Conservation (phyloP, 2,797 vertebrate genomes). For the Falco novaeseelandiae region DNA sequence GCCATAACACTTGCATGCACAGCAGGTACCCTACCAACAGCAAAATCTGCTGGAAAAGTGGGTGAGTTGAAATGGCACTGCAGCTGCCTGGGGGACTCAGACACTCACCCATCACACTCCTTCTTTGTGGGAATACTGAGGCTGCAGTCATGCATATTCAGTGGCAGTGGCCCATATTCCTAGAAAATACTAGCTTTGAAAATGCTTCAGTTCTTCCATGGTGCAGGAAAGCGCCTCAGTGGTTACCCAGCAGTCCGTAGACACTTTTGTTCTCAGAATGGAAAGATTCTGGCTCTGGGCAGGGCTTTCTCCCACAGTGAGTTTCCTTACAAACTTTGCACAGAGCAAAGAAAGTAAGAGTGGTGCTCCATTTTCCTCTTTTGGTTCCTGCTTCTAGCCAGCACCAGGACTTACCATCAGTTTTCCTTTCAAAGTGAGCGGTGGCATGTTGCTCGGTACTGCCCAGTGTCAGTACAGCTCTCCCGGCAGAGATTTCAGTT, state of each 20-base stretch:
- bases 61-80: not conserved
- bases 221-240: not conserved
- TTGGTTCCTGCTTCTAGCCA: not conserved
- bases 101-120: not conserved
- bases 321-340: not conserved
- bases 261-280: not conserved
- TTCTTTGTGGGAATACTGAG: not conserved
- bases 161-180: not conserved
- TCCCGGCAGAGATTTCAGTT: not conserved
- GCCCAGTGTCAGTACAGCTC: not conserved
- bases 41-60: not conserved
- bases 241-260: rapidly evolving
- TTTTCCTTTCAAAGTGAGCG: not conserved
- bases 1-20: not conserved
- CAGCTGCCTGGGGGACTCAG: not conserved
- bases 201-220: not conserved
- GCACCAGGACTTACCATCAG: not conserved
- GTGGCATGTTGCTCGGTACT: not conserved
- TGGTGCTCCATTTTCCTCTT: not conserved
- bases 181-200: not conserved
- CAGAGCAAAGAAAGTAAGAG: not conserved
- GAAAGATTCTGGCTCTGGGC: not conserved
- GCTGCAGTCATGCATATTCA: not conserved
- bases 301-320: not conserved
- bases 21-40: not conserved